Evolutionary conservation across 2,113 vertebrate genomes (phyloP).

Genomic region (Pao palembangensis): DNA sequence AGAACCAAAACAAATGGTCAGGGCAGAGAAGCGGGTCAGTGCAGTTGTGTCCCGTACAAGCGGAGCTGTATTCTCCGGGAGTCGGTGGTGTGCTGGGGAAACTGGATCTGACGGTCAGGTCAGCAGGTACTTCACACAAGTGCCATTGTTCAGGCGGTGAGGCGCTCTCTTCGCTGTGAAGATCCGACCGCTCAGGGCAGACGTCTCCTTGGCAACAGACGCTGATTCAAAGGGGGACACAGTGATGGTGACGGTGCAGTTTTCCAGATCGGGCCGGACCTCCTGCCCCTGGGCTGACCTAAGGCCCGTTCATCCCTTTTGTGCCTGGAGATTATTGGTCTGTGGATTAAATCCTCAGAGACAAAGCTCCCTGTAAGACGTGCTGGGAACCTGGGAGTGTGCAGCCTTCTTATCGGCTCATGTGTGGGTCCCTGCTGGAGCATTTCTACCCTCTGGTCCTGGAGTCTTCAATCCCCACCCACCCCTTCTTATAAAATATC

Average conservation of each 20-base stretch:
- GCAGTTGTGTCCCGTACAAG: no score
- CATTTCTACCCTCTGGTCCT: no score
- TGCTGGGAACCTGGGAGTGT: slow-evolving; percentile 1
- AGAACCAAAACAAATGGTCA: no score
- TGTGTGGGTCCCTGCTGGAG: no score
- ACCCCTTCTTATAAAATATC: no score
- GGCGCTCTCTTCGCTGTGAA: slow-evolving; percentile 6
- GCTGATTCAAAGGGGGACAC: not conserved
- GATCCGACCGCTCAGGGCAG: slow-evolving; percentile 29
- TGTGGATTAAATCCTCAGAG: slow-evolving; percentile 58
- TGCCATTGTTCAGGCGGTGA: no score
- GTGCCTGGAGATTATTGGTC: slow-evolving; percentile 69
- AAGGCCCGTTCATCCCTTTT: slow-evolving; percentile 64
- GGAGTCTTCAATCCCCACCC: no score
- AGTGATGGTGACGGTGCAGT: not conserved
- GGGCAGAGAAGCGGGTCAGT: no score
- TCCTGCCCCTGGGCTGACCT: slow-evolving; percentile 41
- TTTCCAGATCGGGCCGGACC: slow-evolving; percentile 32
- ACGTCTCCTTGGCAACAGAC: slow-evolving; percentile 27
- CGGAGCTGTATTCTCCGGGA: no score
- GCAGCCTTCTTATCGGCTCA: not conserved
- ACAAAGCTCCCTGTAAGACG: slow-evolving; percentile 37
- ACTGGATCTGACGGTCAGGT: no score
- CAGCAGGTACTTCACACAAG: no score
- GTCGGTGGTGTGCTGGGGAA: no score